A percentile compares a stretch with the other conserved stretches of the same genome.
These are phyloP conservation scores for Pterocles burchelli DNA, from an alignment of 2,113 vertebrate genomes.

Conservation along the genomic window DNA sequence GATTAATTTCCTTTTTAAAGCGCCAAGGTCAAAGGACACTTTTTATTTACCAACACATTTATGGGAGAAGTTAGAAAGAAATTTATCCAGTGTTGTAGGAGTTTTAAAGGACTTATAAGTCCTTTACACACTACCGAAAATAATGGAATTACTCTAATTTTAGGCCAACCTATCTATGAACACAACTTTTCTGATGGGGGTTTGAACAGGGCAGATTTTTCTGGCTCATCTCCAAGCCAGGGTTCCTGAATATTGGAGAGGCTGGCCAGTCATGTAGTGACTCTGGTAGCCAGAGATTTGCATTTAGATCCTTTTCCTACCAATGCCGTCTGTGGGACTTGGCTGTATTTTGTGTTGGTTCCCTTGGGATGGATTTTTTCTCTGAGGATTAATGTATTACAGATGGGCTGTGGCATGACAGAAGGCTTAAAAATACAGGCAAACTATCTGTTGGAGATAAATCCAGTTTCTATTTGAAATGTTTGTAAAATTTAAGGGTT, in stretches of 20 bases:
- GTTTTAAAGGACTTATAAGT: neutral
- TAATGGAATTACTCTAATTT: neutral
- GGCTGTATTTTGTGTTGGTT: neutral
- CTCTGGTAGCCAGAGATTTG: neutral
- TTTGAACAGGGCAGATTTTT: neutral
- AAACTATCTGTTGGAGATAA: neutral
- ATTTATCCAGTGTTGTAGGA: neutral
- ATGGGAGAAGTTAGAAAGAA: neutral
- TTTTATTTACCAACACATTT: neutral
- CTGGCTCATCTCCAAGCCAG: neutral
- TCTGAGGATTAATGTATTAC: constrained; percentile 10
- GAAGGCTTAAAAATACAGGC: constrained; percentile 2
- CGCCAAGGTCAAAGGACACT: neutral
- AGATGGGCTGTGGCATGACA: constrained; percentile 18
- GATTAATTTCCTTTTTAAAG: neutral
- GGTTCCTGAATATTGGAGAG: neutral
- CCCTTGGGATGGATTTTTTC: constrained; percentile 10
- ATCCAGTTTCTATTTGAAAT: neutral
- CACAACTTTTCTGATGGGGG: neutral
- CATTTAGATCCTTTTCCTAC: neutral
- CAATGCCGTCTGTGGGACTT: neutral
- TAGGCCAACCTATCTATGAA: neutral
- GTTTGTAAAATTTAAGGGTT: neutral
- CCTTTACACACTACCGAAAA: neutral
- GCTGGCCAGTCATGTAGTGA: neutral